A percentile compares a stretch with the other conserved stretches of the same genome.
Evolutionary conservation across 2,797 vertebrate species (phyloP).

Genomic region (Sparus aurata): DNA sequence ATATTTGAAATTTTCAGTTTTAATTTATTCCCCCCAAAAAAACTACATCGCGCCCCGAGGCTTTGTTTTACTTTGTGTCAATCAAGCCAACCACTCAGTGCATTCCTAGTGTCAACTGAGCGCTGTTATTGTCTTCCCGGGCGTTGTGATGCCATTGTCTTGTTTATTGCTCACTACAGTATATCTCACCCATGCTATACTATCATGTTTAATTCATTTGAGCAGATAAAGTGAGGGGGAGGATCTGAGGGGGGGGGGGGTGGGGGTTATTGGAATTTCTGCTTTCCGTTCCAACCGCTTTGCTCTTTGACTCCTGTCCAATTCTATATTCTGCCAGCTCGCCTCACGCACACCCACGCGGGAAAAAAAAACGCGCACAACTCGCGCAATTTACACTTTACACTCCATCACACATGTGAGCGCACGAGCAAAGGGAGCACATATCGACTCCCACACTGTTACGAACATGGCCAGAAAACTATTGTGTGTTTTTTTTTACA

Average conservation of each 20-base stretch:
- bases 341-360: slow-evolving; percentile 46
- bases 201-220: slow-evolving; percentile 59
- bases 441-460: slow-evolving; percentile 44
- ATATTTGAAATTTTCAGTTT: no score
- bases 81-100: background rate
- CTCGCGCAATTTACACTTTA: slow-evolving; percentile 13
- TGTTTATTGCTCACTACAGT: slow-evolving; percentile 20
- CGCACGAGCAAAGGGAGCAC: slow-evolving; percentile 28
- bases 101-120: background rate
- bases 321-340: slow-evolving; percentile 53
- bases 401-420: slow-evolving; percentile 19
- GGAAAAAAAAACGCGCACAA: background rate
- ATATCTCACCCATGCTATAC: background rate
- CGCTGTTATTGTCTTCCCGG: background rate
- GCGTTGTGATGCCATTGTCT: slow-evolving; percentile 6
- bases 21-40: no score
- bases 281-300: slow-evolving; percentile 47
- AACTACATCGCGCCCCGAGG: no score
- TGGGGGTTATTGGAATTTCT: no score
- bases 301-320: slow-evolving; percentile 72
- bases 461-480: slow-evolving; percentile 21
- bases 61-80: background rate
- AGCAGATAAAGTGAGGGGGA: slow-evolving; percentile 26
- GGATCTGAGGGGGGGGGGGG: background rate
- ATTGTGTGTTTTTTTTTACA: slow-evolving; percentile 1